Evolutionary conservation across 2,113 vertebrate genomes (phyloP).

Genomic region (Podarcis raffonei): DNA sequence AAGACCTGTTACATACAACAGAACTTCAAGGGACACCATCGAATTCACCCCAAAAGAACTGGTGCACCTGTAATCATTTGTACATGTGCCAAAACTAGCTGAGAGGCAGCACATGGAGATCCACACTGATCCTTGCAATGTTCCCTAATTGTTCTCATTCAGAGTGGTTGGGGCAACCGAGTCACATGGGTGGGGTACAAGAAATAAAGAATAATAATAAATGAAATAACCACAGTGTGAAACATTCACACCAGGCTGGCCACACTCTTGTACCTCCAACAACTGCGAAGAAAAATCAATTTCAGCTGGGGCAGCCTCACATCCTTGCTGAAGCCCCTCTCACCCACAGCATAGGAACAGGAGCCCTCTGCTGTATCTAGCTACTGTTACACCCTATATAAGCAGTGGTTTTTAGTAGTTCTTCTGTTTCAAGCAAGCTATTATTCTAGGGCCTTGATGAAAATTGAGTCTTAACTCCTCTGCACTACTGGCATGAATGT

Average conservation of each 20-base stretch:
- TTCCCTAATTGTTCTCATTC: too few relatives aligned
- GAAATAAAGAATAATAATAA: too few relatives aligned
- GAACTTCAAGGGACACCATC: too few relatives aligned
- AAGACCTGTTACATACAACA: too few relatives aligned
- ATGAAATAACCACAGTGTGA: not conserved
- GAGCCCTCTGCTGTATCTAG: not conserved
- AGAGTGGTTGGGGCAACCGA: too few relatives aligned
- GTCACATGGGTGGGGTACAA: too few relatives aligned
- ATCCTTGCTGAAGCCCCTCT: not conserved
- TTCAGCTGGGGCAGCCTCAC: not conserved
- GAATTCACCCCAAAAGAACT: too few relatives aligned
- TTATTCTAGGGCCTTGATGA: not conserved
- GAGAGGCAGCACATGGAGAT: too few relatives aligned
- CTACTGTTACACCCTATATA: not conserved
- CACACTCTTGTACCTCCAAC: not conserved
- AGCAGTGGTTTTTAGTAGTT: not conserved
- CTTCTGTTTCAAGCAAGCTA: not conserved
- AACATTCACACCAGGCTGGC: not conserved
- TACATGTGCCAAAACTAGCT: too few relatives aligned
- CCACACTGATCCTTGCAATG: too few relatives aligned
- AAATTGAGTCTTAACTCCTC: not conserved
- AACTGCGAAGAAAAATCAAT: not conserved
- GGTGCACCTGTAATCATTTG: too few relatives aligned
- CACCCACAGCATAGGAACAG: not conserved
- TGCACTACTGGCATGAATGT: not conserved